A percentile compares a stretch with the other conserved stretches of the same genome.
These are phyloP conservation scores for Atherinosoma microstoma DNA, from an alignment of 2,797 vertebrate species.

Conservation along the genomic window DNA sequence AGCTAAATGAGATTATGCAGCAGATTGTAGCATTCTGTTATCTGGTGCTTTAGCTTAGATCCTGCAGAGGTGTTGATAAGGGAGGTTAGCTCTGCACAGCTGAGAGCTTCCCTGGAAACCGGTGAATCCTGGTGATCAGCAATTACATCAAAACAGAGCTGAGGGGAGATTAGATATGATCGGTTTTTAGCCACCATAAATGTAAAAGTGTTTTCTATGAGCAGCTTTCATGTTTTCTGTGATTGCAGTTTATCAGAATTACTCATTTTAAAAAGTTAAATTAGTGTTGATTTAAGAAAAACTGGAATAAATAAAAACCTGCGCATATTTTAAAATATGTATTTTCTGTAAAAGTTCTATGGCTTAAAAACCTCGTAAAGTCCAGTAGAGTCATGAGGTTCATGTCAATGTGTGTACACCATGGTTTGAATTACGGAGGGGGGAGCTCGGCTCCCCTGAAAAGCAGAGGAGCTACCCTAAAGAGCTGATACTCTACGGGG, in stretches of 20 bases:
- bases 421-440: too few relatives aligned
- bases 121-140: background rate
- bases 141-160: slow-evolving; percentile 12
- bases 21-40: background rate
- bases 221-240: slow-evolving; percentile 13
- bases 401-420: too few relatives aligned
- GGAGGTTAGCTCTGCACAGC: slow-evolving; percentile 1
- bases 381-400: too few relatives aligned
- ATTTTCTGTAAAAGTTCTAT: too few relatives aligned
- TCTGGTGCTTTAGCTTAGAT: slow-evolving; percentile 20
- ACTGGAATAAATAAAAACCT: too few relatives aligned
- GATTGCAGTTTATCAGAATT: slow-evolving; percentile 20
- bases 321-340: too few relatives aligned
- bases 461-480: too few relatives aligned
- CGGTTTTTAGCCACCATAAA: background rate
- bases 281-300: too few relatives aligned
- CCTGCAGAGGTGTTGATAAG: slow-evolving; percentile 38
- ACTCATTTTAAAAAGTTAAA: background rate
- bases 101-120: slow-evolving; percentile 13
- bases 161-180: background rate
- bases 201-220: slow-evolving; percentile 1
- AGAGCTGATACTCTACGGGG: too few relatives aligned
- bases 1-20: slow-evolving; percentile 30
- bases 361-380: too few relatives aligned
- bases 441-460: too few relatives aligned